Evolutionary conservation across 2,113 vertebrate genomes (phyloP).

Genomic region (Holacanthus passer): DNA sequence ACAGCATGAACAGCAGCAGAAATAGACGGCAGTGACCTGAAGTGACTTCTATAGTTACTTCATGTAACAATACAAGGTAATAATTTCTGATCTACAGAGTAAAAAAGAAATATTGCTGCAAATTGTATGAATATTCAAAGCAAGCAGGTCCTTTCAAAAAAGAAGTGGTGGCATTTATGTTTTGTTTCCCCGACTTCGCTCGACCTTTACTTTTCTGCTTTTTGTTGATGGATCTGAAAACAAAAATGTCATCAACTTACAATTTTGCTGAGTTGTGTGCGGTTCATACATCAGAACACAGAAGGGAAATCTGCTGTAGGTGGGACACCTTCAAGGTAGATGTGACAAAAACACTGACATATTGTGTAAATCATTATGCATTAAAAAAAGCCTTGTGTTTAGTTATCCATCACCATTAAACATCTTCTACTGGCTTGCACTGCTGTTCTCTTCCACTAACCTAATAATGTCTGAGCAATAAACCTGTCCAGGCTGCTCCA

Average conservation of each 20-base stretch:
- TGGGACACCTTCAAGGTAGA: background rate
- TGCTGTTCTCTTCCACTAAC: background rate
- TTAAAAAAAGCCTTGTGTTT: background rate
- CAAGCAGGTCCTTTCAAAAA: background rate
- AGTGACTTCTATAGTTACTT: background rate
- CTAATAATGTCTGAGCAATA: background rate
- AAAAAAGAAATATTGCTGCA: background rate
- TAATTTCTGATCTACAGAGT: background rate
- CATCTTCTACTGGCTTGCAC: background rate
- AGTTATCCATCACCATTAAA: constrained; percentile 3
- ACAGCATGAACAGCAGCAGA: background rate
- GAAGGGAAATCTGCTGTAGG: background rate
- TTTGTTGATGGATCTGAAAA: background rate
- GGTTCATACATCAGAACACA: background rate
- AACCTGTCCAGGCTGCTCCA: background rate
- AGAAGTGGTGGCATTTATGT: background rate
- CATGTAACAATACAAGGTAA: background rate
- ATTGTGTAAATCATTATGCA: background rate
- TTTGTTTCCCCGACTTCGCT: background rate
- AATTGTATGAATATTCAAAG: background rate
- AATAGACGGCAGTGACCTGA: background rate
- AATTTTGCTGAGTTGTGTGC: background rate
- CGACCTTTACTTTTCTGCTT: background rate
- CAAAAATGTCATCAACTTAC: background rate
- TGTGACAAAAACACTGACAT: background rate